phyloP scores from a whole-genome alignment of 2,888 invertebrate species.

The Chalcosyrphus nemorum region DNA sequence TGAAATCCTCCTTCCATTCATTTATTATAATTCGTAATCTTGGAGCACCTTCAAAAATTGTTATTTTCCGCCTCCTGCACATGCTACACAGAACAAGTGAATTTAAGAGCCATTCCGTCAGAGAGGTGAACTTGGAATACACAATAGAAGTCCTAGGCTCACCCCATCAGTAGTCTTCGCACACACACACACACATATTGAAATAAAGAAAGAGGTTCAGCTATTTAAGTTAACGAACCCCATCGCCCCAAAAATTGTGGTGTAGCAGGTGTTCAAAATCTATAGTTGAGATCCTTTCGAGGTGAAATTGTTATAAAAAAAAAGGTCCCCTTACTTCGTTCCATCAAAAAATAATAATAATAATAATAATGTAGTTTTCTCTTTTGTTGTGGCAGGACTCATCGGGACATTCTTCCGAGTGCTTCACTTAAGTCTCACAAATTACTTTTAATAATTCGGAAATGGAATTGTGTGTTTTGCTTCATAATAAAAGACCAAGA shows the following conservation, averaged over 20 bases:
- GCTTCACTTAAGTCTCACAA: constrained; percentile 7
- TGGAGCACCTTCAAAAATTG: constrained; percentile 37
- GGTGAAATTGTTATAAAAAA: constrained; percentile 10
- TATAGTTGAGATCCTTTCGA: constrained; percentile 12
- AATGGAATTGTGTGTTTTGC: not conserved
- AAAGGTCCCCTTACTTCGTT: constrained; percentile 19
- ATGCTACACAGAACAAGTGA: constrained; percentile 28
- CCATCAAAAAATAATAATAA: constrained; percentile 7
- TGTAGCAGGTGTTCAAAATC: constrained; percentile 44
- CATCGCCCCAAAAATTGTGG: constrained; percentile 9
- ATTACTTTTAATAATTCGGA: not conserved
- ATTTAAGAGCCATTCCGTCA: constrained; percentile 29
- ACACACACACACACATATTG: no score
- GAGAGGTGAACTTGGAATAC: constrained; percentile 17
- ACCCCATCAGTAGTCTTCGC: not conserved
- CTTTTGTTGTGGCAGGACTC: constrained; percentile 1
- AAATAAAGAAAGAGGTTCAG: not conserved
- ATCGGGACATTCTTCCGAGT: not conserved
- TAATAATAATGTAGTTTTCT: constrained; percentile 2
- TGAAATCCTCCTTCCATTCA: not conserved
- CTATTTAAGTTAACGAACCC: constrained; percentile 2
- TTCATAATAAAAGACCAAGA: not conserved
- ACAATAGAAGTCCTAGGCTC: constrained; percentile 4
- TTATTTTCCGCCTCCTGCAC: constrained; percentile 50
- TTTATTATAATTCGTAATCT: constrained; percentile 28